A percentile compares a stretch with the other conserved stretches of the same genome.
Evolutionary conservation across 1,140 invertebrate genomes (phyloP).

Genomic region (Medauroidea extradentata): DNA sequence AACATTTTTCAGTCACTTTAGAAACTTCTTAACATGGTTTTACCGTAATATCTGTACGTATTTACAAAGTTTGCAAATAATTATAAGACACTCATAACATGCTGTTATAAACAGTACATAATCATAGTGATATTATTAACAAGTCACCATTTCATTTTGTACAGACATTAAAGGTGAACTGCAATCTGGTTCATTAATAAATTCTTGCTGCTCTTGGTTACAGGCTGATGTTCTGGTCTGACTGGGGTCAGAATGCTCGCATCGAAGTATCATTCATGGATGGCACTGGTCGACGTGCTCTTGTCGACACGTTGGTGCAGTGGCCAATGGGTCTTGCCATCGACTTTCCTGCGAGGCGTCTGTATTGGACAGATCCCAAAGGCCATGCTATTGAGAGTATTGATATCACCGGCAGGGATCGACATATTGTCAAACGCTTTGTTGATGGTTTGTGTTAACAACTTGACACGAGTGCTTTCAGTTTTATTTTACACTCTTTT

Average conservation of each 20-base stretch:
- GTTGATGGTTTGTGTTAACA: constrained; percentile 41
- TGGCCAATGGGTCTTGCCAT: constrained; percentile 65
- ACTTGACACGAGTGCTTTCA: too few relatives aligned
- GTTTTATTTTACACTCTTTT: too few relatives aligned
- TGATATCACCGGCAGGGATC: constrained; percentile 67
- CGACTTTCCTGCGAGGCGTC: constrained; percentile 57
- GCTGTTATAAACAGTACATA: too few relatives aligned
- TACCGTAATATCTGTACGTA: too few relatives aligned
- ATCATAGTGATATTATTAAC: too few relatives aligned
- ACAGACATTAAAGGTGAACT: too few relatives aligned
- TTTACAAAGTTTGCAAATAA: too few relatives aligned
- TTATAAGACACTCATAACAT: too few relatives aligned
- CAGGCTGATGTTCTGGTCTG: constrained; percentile 44
- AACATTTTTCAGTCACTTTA: too few relatives aligned
- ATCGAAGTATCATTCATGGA: constrained; percentile 66
- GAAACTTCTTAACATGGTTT: too few relatives aligned
- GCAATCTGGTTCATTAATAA: too few relatives aligned
- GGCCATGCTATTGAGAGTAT: constrained; percentile 69
- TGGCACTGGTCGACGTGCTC: constrained; percentile 52
- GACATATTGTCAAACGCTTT: constrained; percentile 55
- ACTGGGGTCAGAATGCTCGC: constrained; percentile 40
- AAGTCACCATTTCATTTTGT: too few relatives aligned
- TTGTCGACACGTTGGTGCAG: constrained; percentile 54
- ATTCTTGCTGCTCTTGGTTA: not conserved
- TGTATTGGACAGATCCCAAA: constrained; percentile 76